These are phyloP conservation scores for Eupithecia vulgata DNA, from an alignment of 2,888 invertebrate species.

Conservation along the genomic window DNA sequence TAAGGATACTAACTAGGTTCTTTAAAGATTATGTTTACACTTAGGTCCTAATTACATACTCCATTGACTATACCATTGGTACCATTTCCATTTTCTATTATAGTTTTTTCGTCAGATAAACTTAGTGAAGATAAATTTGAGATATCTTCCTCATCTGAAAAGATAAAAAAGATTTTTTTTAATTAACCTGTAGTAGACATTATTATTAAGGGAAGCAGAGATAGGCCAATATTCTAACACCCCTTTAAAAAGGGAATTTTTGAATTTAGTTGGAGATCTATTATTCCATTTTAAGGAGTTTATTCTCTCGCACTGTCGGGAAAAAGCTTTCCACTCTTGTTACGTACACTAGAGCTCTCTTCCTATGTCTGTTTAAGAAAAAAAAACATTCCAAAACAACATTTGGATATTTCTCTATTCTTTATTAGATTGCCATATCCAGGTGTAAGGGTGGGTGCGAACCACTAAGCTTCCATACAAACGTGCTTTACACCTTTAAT, in stretches of 20 bases:
- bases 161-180: neutral
- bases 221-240: neutral
- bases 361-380: neutral
- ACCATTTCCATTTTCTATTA: conserved; percentile 68
- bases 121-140: conserved; percentile 68
- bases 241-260: neutral
- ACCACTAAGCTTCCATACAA: too few species aligned
- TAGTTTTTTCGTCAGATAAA: conserved; percentile 69
- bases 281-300: neutral
- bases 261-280: neutral
- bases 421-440: neutral
- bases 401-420: neutral
- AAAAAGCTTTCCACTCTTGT: too few species aligned
- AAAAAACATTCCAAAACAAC: neutral
- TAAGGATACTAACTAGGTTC: neutral
- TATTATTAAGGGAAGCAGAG: too few species aligned
- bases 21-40: conserved; percentile 17
- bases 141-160: conserved; percentile 71
- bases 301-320: too few species aligned
- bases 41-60: conserved; percentile 43
- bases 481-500: too few species aligned
- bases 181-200: neutral
- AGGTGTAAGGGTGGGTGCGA: too few species aligned
- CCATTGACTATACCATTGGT: conserved; percentile 54
- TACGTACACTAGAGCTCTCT: too few species aligned